These are phyloP conservation scores for Megalonaias nervosa DNA, from an alignment of 1,140 invertebrate genomes.

Conservation along the genomic window DNA sequence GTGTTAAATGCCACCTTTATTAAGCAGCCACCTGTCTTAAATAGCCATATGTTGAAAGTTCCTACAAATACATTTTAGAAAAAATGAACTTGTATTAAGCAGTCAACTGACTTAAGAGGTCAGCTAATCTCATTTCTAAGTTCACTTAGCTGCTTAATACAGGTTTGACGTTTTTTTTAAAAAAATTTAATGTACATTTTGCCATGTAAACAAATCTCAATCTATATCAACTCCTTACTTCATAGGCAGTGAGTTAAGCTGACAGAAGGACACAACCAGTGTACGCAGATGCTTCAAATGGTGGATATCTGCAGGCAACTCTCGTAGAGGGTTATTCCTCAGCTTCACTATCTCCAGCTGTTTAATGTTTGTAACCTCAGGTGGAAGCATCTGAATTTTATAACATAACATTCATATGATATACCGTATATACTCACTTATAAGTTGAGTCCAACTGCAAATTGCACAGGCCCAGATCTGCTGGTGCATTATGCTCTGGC, in stretches of 20 bases:
- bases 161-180: neutral
- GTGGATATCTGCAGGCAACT: constrained; percentile 63
- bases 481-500: no score
- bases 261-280: constrained; percentile 66
- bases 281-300: constrained; percentile 59
- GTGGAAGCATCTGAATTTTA: constrained; percentile 60
- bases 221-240: constrained; percentile 46
- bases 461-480: no score
- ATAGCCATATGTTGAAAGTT: no score
- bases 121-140: neutral
- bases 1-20: no score
- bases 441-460: no score
- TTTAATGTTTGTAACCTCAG: constrained; percentile 58
- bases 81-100: neutral
- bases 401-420: neutral
- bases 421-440: no score
- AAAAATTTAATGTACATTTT: neutral
- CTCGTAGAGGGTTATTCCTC: constrained; percentile 67
- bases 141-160: neutral
- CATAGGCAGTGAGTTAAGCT: constrained; percentile 60
- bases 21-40: no score
- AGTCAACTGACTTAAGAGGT: neutral
- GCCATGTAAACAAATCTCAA: neutral
- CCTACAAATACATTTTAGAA: no score
- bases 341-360: constrained; percentile 67